Base-by-base conservation (phyloP, 2,888 invertebrate species). In the Drosophila lacicola region DNA sequence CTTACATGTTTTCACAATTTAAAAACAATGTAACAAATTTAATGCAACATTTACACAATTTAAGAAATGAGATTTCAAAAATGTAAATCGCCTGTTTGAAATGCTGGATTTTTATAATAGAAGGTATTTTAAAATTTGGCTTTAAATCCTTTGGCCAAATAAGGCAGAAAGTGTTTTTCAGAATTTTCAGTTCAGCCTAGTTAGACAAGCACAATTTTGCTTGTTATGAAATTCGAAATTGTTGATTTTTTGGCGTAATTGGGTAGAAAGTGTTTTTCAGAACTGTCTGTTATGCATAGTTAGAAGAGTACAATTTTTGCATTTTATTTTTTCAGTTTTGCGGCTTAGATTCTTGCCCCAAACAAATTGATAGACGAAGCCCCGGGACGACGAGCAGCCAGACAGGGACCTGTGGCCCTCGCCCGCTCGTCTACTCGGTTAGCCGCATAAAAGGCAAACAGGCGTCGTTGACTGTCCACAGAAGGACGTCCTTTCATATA, bases 311-410 rank as follows among this genome's bases (percentile, higher is more conserved):
- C 19, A 45, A 47, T 65, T 41, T 65, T 70, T 64, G 25, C 17
- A 46, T 37, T 33, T 51, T 51, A 45, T 57, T 29, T 72, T 64
- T 57, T 58, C 44, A 53, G 36, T 53, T 53, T 63, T 50, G 55
- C 33, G 39, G 60, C 64, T 72, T 55, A 57, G 42, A 62, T 61
- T 72, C 62, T 72, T 54, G n/a, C 14, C 29, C 42, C 58, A 66
- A 69, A 78, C 78, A 72, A 77, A 72, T 70, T 70, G 71, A 57
- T 74, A 71, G 56, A 61, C 64, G 62, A 65, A 46, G 42, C 42
- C 56, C 39, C 11, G 51, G 33, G 11, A 36, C 56, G 56, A 33
- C 44, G 19, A 37, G 13, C 5, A 14, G 25, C 62, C 55, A 69
- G 70, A 70, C 70, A 69, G 36, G 39, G 45, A 36, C 39, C 70